phyloP scores from a whole-genome alignment of 1,140 invertebrate species.

The Pinna nobilis region DNA sequence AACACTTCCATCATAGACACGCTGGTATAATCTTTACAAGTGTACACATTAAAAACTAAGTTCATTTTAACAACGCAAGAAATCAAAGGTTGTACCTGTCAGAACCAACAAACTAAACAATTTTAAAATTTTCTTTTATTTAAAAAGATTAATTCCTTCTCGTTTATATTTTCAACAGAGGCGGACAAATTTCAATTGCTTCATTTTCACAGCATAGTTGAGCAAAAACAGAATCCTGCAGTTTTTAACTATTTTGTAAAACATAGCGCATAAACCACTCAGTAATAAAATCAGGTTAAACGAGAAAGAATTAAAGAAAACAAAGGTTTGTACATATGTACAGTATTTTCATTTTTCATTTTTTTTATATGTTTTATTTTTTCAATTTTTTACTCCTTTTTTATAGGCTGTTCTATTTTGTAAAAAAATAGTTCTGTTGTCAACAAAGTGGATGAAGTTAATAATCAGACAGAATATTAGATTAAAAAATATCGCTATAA shows the following conservation, averaged over 20 bases:
- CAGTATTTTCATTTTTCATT: no score
- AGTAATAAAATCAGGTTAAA: conserved; percentile 1
- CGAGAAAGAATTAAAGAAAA: conserved; percentile 24
- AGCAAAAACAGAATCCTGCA: neutral
- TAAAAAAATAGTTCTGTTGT: conserved; percentile 4
- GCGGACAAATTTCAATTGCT: neutral
- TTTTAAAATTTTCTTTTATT: neutral
- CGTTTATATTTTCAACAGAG: neutral
- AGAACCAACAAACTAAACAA: neutral
- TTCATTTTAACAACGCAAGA: neutral
- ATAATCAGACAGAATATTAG: conserved; percentile 21
- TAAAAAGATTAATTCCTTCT: conserved; percentile 17
- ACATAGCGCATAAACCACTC: neutral
- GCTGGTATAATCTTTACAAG: neutral
- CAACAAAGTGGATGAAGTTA: conserved; percentile 26
- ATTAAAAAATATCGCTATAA: conserved; percentile 1
- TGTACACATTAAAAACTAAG: neutral
- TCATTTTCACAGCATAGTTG: neutral
- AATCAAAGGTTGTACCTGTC: neutral
- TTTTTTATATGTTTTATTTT: conserved; percentile 34
- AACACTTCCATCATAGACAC: neutral
- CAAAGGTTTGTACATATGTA: no score
- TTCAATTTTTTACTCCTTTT: conserved; percentile 19
- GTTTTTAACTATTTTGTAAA: neutral
- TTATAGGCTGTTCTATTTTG: conserved; percentile 2